These are phyloP conservation scores for Pseudomyrmex flavicornis DNA, from an alignment of 1,140 invertebrate species.

Conservation along the genomic window DNA sequence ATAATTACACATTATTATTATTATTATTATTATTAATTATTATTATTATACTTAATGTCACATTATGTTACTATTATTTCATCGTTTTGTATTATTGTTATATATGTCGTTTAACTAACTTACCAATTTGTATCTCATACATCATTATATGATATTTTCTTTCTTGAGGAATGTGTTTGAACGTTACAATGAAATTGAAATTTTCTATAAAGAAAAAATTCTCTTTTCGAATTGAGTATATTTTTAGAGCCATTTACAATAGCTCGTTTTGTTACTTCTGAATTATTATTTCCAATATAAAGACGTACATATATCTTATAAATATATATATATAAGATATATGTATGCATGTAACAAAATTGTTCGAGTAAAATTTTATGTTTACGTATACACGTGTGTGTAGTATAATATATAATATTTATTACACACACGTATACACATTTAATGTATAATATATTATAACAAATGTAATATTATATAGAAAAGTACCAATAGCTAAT, in stretches of 20 bases:
- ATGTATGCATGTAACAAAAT: not conserved
- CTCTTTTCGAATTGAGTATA: constrained; percentile 45
- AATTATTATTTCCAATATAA: constrained; percentile 27
- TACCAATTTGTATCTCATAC: constrained; percentile 55
- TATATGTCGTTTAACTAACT: too few species aligned
- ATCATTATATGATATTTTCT: constrained; percentile 60
- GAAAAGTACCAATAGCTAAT: constrained; percentile 3
- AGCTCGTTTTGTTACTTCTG: constrained; percentile 54
- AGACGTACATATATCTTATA: constrained; percentile 5
- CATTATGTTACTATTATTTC: too few species aligned
- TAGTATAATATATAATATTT: too few species aligned
- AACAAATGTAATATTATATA: not conserved
- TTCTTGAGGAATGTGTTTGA: constrained; percentile 53
- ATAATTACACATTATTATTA: constrained; percentile 60
- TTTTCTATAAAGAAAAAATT: too few species aligned
- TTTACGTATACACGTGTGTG: too few species aligned
- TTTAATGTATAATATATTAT: constrained; percentile 19
- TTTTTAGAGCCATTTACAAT: constrained; percentile 48
- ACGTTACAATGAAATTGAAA: constrained; percentile 42
- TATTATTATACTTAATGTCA: constrained; percentile 50
- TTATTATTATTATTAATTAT: constrained; percentile 62
- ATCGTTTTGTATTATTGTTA: too few species aligned
- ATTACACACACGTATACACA: not conserved
- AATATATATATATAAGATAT: constrained; percentile 14
- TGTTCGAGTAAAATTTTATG: too few species aligned